Evolutionary conservation across 2,888 invertebrate genomes (phyloP).

Genomic region (Lochmaea capreae): DNA sequence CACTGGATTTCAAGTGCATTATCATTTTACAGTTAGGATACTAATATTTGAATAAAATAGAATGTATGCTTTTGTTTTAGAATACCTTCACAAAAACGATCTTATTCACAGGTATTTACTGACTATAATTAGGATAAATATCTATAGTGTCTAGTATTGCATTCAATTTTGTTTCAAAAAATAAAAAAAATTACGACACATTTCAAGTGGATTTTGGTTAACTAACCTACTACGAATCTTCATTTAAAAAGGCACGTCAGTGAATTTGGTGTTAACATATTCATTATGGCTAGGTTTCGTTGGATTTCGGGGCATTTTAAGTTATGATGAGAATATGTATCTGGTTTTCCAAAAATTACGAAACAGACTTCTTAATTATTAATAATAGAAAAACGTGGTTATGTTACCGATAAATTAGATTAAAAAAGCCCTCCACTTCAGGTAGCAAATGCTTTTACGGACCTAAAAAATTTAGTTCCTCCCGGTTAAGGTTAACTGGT

Average conservation of each 20-base stretch:
- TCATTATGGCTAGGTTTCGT: neutral
- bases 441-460: too few relatives aligned
- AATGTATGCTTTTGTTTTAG: neutral
- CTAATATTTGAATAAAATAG: neutral
- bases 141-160: neutral
- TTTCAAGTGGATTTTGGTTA: neutral
- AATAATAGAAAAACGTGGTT: too few relatives aligned
- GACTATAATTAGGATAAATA: neutral
- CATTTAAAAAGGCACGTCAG: constrained; percentile 2
- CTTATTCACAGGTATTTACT: neutral
- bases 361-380: too few relatives aligned
- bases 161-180: neutral
- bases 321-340: too few relatives aligned
- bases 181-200: neutral
- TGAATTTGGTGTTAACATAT: constrained; percentile 2
- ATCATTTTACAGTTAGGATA: neutral
- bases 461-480: too few relatives aligned
- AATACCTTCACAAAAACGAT: neutral
- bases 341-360: too few relatives aligned
- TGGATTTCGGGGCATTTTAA: neutral
- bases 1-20: constrained; percentile 45
- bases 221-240: neutral
- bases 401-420: too few relatives aligned
- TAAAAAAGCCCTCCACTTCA: too few relatives aligned
- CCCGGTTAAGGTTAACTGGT: too few relatives aligned